These are phyloP conservation scores for Ancistrus triradiatus DNA, from an alignment of 2,113 vertebrate species.

Conservation along the genomic window DNA sequence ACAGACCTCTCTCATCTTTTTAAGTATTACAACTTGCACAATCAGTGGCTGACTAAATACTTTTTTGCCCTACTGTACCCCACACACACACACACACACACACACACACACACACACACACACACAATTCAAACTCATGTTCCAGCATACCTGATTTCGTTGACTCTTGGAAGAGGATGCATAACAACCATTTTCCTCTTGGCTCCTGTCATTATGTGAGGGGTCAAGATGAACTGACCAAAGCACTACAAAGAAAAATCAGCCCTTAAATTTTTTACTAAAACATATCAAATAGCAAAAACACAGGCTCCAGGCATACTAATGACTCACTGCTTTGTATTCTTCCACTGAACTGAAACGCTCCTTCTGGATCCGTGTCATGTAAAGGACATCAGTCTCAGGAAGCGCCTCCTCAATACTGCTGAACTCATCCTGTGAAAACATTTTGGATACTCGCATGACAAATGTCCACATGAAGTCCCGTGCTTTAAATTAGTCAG, in stretches of 20 bases:
- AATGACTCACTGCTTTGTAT: conserved; percentile 77
- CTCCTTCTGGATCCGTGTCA: conserved; percentile 97
- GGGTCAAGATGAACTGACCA: conserved; percentile 91
- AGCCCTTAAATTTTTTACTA: background rate
- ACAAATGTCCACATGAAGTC: too few relatives aligned
- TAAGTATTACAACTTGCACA: too few relatives aligned
- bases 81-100: too few relatives aligned
- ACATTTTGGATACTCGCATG: too few relatives aligned
- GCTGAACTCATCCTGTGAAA: conserved; percentile 85
- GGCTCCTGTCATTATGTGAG: conserved; percentile 95
- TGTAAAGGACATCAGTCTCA: conserved; percentile 89
- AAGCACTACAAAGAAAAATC: conserved; percentile 75
- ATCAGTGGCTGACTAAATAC: too few relatives aligned
- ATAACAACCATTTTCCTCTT: conserved; percentile 98
- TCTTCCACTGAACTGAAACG: conserved; percentile 78
- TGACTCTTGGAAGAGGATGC: conserved; percentile 93
- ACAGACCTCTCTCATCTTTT: too few relatives aligned
- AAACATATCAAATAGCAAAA: background rate
- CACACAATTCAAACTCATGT: too few relatives aligned
- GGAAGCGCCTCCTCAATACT: conserved; percentile 91
- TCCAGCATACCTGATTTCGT: conserved; percentile 87
- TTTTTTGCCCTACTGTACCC: too few relatives aligned
- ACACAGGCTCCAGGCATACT: background rate
- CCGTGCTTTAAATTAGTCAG: too few relatives aligned
- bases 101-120: too few relatives aligned